Percentiles rank a stretch among this genome's conserved stretches.
phyloP scores from a whole-genome alignment of 2,888 invertebrate species.

The Lycaena phlaeas region DNA sequence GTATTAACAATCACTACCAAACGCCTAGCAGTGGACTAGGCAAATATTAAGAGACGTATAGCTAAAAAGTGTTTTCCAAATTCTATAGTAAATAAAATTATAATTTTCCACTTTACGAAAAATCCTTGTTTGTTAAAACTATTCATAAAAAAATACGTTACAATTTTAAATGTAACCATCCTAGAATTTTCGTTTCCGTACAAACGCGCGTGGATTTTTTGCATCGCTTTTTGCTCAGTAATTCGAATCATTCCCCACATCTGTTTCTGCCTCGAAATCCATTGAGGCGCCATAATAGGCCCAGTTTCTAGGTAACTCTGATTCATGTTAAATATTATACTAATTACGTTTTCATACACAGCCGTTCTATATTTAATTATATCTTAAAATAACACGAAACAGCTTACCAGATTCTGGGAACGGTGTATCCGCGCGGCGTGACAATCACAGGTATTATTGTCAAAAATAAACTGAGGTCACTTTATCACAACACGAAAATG shows the following conservation, averaged over 20 bases:
- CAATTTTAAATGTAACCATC: no score
- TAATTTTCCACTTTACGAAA: no score
- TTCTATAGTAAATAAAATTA: no score
- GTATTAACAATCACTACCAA: no score
- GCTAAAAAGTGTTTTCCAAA: no score
- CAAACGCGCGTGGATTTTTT: background rate
- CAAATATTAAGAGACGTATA: no score
- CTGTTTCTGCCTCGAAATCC: conserved; percentile 19
- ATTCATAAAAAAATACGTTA: no score
- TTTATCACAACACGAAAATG: conserved; percentile 30
- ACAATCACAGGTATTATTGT: conserved; percentile 26
- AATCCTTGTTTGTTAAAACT: no score
- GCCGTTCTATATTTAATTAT: conserved; percentile 66
- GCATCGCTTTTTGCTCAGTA: background rate
- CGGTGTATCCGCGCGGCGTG: conserved; percentile 34
- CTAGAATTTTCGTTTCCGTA: background rate
- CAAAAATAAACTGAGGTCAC: conserved; percentile 24
- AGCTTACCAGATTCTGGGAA: conserved; percentile 55
- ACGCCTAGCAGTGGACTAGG: no score
- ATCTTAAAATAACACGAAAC: conserved; percentile 63
- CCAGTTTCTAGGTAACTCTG: conserved; percentile 38
- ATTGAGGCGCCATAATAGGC: conserved; percentile 15
- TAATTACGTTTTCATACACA: conserved; percentile 64
- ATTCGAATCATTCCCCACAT: conserved; percentile 14
- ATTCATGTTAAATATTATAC: conserved; percentile 48